Evolutionary conservation across 1,140 invertebrate genomes (phyloP), one percentile per base, ranked within the genome.

Genomic region (Nasonia longicornis): DNA sequence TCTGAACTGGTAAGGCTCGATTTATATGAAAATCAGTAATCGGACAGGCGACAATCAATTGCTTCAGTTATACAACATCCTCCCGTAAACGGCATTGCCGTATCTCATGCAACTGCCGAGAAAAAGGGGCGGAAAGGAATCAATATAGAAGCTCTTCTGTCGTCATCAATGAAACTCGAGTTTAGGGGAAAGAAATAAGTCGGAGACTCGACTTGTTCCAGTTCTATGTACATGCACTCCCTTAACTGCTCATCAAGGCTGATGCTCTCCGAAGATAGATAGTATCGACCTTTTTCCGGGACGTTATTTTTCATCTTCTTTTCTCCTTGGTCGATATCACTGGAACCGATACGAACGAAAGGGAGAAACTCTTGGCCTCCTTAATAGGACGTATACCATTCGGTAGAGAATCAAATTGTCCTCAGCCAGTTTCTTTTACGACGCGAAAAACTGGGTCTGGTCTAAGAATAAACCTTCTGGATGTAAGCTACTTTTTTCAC

Each of bases 261-360:
- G 71, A 73, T 73, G 29, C 71, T 48, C 10, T 4, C 26, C 26
- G 26, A 26, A 26, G n/a, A 73, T 48, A 73, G 35, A 58, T 58
- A 58, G 52, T 58, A 73, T 73, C 71, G 42, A 73, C 38, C 38
- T 48, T 48, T 73, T 48, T 48, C n/a, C 38, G 7, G 20, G 22
- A 42, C 26, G 22, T 48, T 73, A 73, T 73, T 73, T 73, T 73
- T 73, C 71, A 73, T 73, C 71, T 31, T 12, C 71, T 10, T 7
- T 16, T 16, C 11, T 16, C n/a, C 6, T 26, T 29, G 52, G 14
- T 29, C 66, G 66, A 67, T 67, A 67, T 31, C 66, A 29, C 7
- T 2, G 22, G 12, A 67, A 26, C 29, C 26, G 66, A 67, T 67
- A 58, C 52, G 52, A 2, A 58, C 52, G 16, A 58, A 20, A 58